Evolutionary conservation across 2,888 invertebrate species (phyloP), one percentile per base, ranked within the genome.

Genomic region (Lepetodrilus schrolli): DNA sequence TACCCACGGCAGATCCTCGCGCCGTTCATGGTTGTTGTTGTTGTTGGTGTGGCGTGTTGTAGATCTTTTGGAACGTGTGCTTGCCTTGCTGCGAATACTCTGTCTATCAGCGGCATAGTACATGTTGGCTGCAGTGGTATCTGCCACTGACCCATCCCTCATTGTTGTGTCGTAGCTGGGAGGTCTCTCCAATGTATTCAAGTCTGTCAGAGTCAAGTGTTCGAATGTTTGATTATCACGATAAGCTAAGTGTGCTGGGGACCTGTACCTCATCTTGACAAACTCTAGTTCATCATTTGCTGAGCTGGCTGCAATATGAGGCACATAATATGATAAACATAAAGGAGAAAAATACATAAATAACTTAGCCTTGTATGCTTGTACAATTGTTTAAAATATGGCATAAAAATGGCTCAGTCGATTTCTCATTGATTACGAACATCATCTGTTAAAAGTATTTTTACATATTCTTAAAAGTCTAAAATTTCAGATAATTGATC

Each of bases 221-320:
- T 74, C 74, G 37, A 77, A 75, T 13, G 75, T 76, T 30, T 72
- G 76, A 71, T 81, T 79, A 58, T 80, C 78, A 20, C 50, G 65
- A 43, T 73, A 76, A 13, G 77, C 69, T 10, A 71, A 70, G 68
- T 73, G 77, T 26, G 81, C 76, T 17, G 83, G 80, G 4, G 80
- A 75, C 7, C 80, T 49, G 76, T 85, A 86, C 49, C 89, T 83
- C 87, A 90, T 90, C 80, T 89, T 89, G 23, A 90, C 87, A 84
- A 89, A 90, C 78, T 90, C 90, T 36, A 90, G 79, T 74, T 89
- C 89, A 81, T 89, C 89, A 81, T 88, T 89, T 36, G 88, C 89
- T 58, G 87, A 86, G 74, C 86, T 84, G 69, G 89, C 90, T 89
- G 87, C 21, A 83, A 83, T 37, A 70, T 17, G 69, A 71, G 68